Percentiles rank a stretch among this genome's conserved stretches.
Conservation (phyloP, 2,888 invertebrate species). For the Xylota sylvarum region DNA sequence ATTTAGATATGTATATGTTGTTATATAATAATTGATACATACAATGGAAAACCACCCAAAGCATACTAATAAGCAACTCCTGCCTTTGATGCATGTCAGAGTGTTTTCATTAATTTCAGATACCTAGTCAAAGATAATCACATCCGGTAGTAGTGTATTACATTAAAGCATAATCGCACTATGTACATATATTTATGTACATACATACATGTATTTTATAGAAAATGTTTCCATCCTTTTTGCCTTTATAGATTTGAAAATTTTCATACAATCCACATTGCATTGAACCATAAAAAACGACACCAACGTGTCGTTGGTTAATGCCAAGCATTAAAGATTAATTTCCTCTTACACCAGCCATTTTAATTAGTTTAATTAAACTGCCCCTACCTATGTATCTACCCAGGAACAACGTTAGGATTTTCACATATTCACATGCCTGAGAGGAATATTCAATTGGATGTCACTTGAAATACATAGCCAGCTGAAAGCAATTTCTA, state of each 20-base stretch:
- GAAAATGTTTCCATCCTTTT: neutral
- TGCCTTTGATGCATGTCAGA: too few species aligned
- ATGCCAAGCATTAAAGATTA: constrained; percentile 3
- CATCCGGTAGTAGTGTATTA: too few species aligned
- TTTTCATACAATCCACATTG: neutral
- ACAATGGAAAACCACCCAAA: too few species aligned
- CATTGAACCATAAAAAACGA: neutral
- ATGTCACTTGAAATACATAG: neutral
- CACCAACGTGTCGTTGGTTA: neutral
- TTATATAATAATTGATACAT: too few species aligned
- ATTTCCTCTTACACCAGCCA: neutral
- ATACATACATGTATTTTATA: neutral
- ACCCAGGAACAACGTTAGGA: too few species aligned
- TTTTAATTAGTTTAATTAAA: neutral
- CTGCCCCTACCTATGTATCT: neutral
- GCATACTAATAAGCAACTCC: too few species aligned
- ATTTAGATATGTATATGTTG: too few species aligned
- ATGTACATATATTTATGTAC: too few species aligned
- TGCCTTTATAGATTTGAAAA: neutral
- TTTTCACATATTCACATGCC: neutral
- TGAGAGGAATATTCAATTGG: neutral
- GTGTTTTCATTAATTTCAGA: too few species aligned
- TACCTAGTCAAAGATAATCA: too few species aligned
- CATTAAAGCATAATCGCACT: too few species aligned
- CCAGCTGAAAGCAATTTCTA: too few species aligned